phyloP scores from a whole-genome alignment of 2,797 vertebrate genomes.

The Limnodromus scolopaceus region DNA sequence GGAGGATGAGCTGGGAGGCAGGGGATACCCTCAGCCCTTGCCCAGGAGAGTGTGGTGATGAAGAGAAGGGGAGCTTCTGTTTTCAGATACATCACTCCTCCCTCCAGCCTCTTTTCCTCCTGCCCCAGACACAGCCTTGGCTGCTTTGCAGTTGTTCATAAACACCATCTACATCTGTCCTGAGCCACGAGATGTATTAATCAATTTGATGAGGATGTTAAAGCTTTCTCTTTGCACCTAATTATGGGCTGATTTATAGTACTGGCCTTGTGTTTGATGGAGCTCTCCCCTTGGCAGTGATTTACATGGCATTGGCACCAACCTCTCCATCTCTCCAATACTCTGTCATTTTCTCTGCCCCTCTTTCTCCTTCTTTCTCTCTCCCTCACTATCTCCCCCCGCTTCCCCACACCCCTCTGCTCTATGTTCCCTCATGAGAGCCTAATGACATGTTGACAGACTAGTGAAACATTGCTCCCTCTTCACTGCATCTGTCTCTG shows the following conservation, averaged over 20 bases:
- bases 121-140: conserved; percentile 34
- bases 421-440: conserved; percentile 72
- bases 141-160: conserved; percentile 66
- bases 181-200: conserved; percentile 76
- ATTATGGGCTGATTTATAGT: conserved; percentile 83
- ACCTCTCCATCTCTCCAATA: conserved; percentile 66
- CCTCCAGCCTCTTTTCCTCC: neutral
- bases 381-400: conserved; percentile 5
- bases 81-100: neutral
- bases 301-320: conserved; percentile 74
- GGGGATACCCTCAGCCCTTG: neutral
- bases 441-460: conserved; percentile 74
- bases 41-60: neutral
- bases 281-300: conserved; percentile 77
- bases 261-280: conserved; percentile 77
- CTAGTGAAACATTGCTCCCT: conserved; percentile 58
- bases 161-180: conserved; percentile 74
- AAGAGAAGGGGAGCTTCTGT: neutral
- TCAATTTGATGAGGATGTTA: conserved; percentile 84
- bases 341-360: conserved; percentile 42
- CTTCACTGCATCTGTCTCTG: conserved; percentile 57
- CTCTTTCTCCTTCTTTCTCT: neutral
- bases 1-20: neutral
- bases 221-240: conserved; percentile 83
- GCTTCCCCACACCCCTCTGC: conserved; percentile 50